Conservation (phyloP, 2,113 vertebrate genomes). For the Microtus oregoni region DNA sequence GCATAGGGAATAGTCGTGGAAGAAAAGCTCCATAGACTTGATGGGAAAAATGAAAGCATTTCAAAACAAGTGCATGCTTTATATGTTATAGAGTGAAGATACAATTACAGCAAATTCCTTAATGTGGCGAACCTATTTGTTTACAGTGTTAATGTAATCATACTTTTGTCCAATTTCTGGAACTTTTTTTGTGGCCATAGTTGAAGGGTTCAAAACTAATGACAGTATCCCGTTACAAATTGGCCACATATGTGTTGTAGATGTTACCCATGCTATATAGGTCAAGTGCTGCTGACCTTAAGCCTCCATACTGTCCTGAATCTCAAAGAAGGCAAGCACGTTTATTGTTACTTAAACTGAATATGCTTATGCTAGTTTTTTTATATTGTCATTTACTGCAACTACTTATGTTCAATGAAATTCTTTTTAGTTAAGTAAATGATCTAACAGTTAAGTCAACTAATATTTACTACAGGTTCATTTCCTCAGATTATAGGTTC, state of each 20-base stretch:
- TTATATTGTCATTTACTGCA: not conserved
- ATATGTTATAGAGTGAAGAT: not conserved
- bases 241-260: not conserved
- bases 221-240: not conserved
- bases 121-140: not conserved
- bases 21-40: conserved; percentile 1
- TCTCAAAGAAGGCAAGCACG: conserved; percentile 22
- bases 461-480: not conserved
- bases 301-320: not conserved
- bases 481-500: not conserved
- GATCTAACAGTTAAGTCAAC: not conserved
- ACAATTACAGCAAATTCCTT: not conserved
- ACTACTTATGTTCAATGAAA: not conserved
- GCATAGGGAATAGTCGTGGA: not conserved
- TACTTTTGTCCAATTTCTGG: not conserved
- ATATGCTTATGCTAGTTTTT: not conserved
- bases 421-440: conserved; percentile 7
- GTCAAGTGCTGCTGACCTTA: conserved; percentile 31
- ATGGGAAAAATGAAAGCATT: not conserved
- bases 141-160: not conserved
- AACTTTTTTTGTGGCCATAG: conserved; percentile 10
- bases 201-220: conserved; percentile 20
- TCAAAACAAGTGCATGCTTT: conserved; percentile 23
- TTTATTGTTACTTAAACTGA: conserved; percentile 1
- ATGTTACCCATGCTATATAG: not conserved